Base-by-base conservation (phyloP, 1,140 invertebrate genomes). In the Rhynchophorus ferrugineus region DNA sequence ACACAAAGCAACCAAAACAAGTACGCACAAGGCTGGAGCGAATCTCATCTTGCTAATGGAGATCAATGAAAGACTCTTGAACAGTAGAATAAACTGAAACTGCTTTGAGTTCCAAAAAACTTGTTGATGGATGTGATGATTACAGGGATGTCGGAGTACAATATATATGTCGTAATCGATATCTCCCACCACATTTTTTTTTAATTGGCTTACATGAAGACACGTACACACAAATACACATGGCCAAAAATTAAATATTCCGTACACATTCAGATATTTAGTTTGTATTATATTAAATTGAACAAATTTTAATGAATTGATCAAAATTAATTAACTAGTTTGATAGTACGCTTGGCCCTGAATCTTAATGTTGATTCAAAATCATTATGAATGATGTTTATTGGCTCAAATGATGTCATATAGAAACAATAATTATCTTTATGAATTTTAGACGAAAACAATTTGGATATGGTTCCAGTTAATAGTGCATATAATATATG, bases 81-180 rank as follows among this genome's bases (percentile, higher is more conserved):
- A 43, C 21, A 24, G 16, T 19, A 16, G 14, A 42, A 9, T 44
- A 7, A 33, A 20, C 29, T n/a, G 9, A 33, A 33, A 21, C 21
- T 11, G 17, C 9, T 24, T 16, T 17, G 16, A 21, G 8, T 42
- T 9, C 16, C 17, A n/a, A 29, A 35, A 16, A 29, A 19, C 16
- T 9, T 8, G 19, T n/a, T n/a, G n/a, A n/a, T 17, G 11, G 16
- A 16, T n/a, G 9, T 44, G 42, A 44, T 44, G 35, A 44, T 36
- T 33, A 22, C 16, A 44, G 34, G 49, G 49, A 38, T 20, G 14
- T 16, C 24, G 14, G 20, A n/a, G 38, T n/a, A 33, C 3, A 37
- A 37, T 51, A 36, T 51, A 51, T 51, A 51, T 51, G 42, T 51
- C 49, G 39, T 39, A 49, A 49, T 49, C 38, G 7, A 35, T 16